Conservation (phyloP, 2,888 invertebrate species). For the Agrochola lota region DNA sequence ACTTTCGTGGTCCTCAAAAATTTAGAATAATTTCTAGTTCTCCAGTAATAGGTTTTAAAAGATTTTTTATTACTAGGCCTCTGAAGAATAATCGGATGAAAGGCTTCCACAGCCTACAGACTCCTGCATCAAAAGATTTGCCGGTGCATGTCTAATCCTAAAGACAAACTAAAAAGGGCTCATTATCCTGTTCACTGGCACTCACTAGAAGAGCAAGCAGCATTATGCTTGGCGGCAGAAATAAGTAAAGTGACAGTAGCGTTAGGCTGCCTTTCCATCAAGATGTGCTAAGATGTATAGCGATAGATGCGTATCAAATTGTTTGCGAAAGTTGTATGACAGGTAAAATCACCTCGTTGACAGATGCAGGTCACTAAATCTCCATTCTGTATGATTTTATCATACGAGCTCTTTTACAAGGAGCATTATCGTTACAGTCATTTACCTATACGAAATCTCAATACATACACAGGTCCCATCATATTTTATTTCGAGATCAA, state of each 20-base stretch:
- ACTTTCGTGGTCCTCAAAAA: too few species aligned
- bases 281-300: background rate
- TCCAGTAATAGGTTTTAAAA: background rate
- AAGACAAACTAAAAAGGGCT: conserved; percentile 44
- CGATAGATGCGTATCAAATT: too few species aligned
- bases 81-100: conserved; percentile 2
- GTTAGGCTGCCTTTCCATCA: background rate
- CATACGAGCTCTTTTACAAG: background rate
- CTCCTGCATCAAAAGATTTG: conserved; percentile 35
- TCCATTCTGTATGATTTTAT: too few species aligned
- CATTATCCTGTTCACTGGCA: conserved; percentile 41
- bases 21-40: too few species aligned
- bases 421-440: background rate
- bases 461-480: background rate
- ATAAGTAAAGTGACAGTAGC: background rate
- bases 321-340: too few species aligned
- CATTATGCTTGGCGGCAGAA: background rate
- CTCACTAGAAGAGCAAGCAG: background rate
- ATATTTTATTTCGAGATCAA: conserved; percentile 49
- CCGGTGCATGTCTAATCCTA: conserved; percentile 41
- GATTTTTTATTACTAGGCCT: too few species aligned
- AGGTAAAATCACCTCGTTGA: too few species aligned
- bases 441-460: background rate
- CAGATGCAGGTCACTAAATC: too few species aligned
- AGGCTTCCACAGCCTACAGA: background rate